Percentiles rank a stretch among this genome's conserved stretches.
Evolutionary conservation across 2,113 vertebrate species (phyloP).

Genomic region (Rafetus swinhoei): DNA sequence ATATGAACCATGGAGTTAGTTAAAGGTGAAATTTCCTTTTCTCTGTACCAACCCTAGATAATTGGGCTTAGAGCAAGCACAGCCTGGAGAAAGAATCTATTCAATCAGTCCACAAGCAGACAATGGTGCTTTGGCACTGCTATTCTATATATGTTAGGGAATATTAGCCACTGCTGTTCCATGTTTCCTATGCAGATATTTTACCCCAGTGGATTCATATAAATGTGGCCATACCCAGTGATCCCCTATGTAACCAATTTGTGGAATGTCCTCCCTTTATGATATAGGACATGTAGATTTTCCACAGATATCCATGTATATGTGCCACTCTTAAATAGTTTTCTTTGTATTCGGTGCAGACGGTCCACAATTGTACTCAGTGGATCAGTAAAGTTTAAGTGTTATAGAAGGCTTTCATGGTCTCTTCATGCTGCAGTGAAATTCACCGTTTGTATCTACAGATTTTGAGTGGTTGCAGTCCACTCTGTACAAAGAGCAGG

Average conservation of each 20-base stretch:
- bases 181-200: not conserved
- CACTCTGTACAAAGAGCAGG: not conserved
- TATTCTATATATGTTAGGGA: not conserved
- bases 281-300: not conserved
- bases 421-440: not conserved
- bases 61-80: not conserved
- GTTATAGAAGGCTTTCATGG: not conserved
- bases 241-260: not conserved
- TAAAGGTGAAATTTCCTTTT: not conserved
- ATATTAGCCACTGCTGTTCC: not conserved
- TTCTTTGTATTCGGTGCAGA: not conserved
- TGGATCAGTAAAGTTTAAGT: not conserved
- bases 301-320: not conserved
- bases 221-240: not conserved
- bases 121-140: not conserved
- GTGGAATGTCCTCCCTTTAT: not conserved
- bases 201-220: not conserved
- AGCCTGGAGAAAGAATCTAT: not conserved
- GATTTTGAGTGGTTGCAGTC: not conserved
- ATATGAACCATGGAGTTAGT: not conserved
- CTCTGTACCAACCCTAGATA: not conserved
- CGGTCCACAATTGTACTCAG: not conserved
- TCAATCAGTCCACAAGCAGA: not conserved
- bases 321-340: not conserved
- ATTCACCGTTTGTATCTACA: not conserved